Evolutionary conservation across 1,140 invertebrate genomes (phyloP).

Genomic region (Ctenoplectra terminalis): DNA sequence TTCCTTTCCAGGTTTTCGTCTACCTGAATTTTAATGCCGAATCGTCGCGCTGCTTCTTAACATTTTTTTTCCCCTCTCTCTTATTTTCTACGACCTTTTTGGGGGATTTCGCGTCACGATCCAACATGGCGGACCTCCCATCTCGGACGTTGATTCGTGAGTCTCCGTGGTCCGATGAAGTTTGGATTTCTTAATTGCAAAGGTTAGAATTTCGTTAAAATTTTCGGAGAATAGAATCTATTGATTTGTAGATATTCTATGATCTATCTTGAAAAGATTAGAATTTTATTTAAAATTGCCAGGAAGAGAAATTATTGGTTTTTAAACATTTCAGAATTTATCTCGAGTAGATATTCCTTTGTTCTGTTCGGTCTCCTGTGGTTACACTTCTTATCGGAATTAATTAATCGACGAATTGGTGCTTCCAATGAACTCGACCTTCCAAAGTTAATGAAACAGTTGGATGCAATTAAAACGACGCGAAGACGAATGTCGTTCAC

Average conservation of each 20-base stretch:
- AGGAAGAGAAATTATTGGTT: no score
- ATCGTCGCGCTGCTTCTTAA: constrained; percentile 45
- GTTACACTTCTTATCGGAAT: no score
- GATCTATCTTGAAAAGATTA: no score
- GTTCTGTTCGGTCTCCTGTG: no score
- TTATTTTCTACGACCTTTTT: neutral
- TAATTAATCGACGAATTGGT: neutral
- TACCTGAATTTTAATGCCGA: constrained; percentile 59
- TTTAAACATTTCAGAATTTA: no score
- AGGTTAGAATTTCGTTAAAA: no score
- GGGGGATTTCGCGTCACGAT: neutral
- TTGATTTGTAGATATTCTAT: no score
- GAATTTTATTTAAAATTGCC: no score
- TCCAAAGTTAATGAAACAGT: neutral
- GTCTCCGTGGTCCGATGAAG: neutral
- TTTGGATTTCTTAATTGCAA: no score
- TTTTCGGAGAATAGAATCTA: no score
- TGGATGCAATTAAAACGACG: neutral
- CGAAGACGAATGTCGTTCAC: neutral
- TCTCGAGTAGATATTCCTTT: no score
- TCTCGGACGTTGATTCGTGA: neutral
- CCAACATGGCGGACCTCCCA: neutral
- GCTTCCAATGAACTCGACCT: neutral
- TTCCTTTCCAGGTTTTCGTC: constrained; percentile 53
- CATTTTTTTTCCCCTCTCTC: neutral